These are phyloP conservation scores for Menidia menidia DNA, from an alignment of 2,797 vertebrate genomes.

Conservation along the genomic window DNA sequence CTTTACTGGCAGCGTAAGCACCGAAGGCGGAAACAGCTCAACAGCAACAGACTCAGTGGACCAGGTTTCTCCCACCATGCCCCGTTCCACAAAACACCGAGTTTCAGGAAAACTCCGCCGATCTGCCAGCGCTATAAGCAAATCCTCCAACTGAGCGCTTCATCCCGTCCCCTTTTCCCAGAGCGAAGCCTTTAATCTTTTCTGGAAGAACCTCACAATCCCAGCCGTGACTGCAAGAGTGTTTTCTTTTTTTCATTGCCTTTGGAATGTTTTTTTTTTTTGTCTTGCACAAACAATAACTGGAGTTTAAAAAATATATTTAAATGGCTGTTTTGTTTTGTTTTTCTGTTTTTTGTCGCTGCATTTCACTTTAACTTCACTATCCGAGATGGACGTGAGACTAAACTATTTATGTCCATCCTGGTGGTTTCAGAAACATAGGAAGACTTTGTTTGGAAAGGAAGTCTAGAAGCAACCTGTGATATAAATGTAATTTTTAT, in stretches of 20 bases:
- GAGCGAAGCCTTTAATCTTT: constrained; percentile 58
- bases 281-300: constrained; percentile 61
- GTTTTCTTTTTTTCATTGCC: background rate
- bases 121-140: constrained; percentile 86
- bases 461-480: constrained; percentile 46
- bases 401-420: constrained; percentile 63
- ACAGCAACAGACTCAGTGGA: constrained; percentile 54
- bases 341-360: constrained; percentile 42
- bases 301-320: constrained; percentile 70
- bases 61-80: constrained; percentile 80
- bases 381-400: constrained; percentile 42
- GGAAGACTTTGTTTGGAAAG: constrained; percentile 41
- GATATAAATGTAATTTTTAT: constrained; percentile 30
- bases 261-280: constrained; percentile 8
- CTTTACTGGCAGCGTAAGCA: constrained; percentile 82
- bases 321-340: constrained; percentile 48
- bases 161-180: background rate
- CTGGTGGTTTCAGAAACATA: constrained; percentile 45
- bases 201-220: constrained; percentile 58
- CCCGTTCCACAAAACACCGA: constrained; percentile 79
- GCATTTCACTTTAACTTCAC: constrained; percentile 61
- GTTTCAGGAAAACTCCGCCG: constrained; percentile 82
- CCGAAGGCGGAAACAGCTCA: constrained; percentile 70
- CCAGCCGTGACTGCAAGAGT: constrained; percentile 73
- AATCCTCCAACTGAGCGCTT: constrained; percentile 82